Base-by-base conservation (phyloP, 2,113 vertebrate species). In the Vireo altiloquus region DNA sequence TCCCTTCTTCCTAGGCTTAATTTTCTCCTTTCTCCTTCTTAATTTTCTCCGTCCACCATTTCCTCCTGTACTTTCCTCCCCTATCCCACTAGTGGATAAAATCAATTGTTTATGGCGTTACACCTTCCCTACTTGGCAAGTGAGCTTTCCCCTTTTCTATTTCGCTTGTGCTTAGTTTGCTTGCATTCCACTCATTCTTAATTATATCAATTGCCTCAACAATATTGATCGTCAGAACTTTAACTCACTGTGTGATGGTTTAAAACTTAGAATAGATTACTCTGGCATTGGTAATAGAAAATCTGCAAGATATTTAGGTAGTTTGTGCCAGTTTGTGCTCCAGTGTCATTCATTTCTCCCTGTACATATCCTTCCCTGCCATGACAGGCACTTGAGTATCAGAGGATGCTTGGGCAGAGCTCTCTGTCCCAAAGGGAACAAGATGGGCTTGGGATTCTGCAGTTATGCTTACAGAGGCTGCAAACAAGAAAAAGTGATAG, bases 381-480 rank as follows among this genome's bases (percentile, higher is more conserved):
- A 25, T 2, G 11, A 2, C 25, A 72, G 16, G 7, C 54, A 9
- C 10, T 17, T 0, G 0, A 40, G 3, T 54, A 28, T 44, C 31
- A 53, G 15, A 79, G 19, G 13, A 40, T 37, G 7, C 16, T 54
- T 5, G 1, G 8, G 8, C 28, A n/a, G 27, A 65, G 7, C 12
- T 81, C 12, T 64, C 23, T 7, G 2, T 16, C 8, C 4, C 31
- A 44, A 40, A 71, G 5, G 6, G 16, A 78, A 5, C 4, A 60
- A 47, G 8, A 44, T 37, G 9, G 19, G 8, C 24, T 53, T 6
- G 0, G 14, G 33, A 59, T 75, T 47, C 11, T 80, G 61, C 23
- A 61, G 19, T 46, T 80, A 23, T 8, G 10, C 10, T 56, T 77
- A 35, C 11, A 88, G 50, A 50, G 31, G 11, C 11, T 57, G 27